These are phyloP conservation scores for Diachasma alloeum DNA, from an alignment of 1,140 invertebrate species.

Conservation along the genomic window DNA sequence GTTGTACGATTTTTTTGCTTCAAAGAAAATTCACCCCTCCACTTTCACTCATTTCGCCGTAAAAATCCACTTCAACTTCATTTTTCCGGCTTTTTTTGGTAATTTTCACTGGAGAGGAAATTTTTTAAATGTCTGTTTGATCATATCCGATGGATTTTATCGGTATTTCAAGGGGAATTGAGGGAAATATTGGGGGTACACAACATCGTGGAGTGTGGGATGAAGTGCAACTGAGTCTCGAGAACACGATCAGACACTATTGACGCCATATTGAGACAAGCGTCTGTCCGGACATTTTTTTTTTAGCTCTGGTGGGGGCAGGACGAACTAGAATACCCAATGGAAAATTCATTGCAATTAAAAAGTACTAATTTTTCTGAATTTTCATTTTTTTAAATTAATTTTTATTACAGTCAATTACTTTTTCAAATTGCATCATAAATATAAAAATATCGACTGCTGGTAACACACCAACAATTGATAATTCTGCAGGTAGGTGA, in stretches of 20 bases:
- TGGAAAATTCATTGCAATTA: too few species aligned
- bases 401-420: too few species aligned
- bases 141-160: background rate
- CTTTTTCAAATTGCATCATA: too few species aligned
- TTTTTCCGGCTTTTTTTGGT: background rate
- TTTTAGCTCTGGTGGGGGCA: too few species aligned
- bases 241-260: background rate
- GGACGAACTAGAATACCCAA: too few species aligned
- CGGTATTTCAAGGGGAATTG: background rate
- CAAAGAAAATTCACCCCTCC: background rate
- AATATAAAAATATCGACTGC: too few species aligned
- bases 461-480: too few species aligned
- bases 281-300: background rate
- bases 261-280: background rate
- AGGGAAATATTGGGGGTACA: background rate
- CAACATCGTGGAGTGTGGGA: background rate
- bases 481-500: too few species aligned
- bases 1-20: background rate
- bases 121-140: background rate
- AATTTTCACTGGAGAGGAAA: background rate
- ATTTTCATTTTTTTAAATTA: too few species aligned
- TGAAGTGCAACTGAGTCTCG: background rate
- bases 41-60: background rate
- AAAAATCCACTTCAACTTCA: background rate
- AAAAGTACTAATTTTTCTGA: too few species aligned